These are phyloP conservation scores for Diglossa cyanea DNA, from an alignment of 2,797 vertebrate genomes.

Conservation along the genomic window DNA sequence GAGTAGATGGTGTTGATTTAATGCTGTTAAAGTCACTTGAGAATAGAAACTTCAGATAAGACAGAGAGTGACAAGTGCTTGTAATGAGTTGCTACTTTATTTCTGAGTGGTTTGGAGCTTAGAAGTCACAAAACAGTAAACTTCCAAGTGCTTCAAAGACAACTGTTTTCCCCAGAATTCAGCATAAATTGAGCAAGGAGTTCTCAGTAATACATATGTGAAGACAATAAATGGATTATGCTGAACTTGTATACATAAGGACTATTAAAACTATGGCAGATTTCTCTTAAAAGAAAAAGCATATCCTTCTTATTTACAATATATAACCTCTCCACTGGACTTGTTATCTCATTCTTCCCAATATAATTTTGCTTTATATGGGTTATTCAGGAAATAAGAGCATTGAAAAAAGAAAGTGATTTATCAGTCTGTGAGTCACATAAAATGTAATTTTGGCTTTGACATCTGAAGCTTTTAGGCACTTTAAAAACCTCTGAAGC, in stretches of 20 bases:
- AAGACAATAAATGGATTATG: background rate
- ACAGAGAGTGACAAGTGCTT: background rate
- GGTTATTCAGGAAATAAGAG: background rate
- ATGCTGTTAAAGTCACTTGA: constrained; percentile 32
- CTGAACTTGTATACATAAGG: background rate
- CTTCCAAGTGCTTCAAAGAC: background rate
- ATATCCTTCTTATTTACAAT: background rate
- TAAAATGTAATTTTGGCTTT: constrained; percentile 25
- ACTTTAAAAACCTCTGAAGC: background rate
- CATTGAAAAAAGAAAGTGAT: constrained; percentile 7
- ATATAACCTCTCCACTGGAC: background rate
- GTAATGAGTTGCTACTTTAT: constrained; percentile 35
- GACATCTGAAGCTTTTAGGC: background rate
- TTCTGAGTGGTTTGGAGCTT: constrained; percentile 19
- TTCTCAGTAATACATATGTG: background rate
- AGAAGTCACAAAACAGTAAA: constrained; percentile 1
- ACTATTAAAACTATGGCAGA: background rate
- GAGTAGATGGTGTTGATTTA: constrained; percentile 44
- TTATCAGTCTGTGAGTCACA: background rate
- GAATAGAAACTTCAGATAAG: constrained; percentile 43
- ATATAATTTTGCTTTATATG: background rate
- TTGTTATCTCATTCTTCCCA: background rate
- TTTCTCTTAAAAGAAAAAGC: background rate
- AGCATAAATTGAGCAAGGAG: background rate
- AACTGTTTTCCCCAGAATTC: background rate